phyloP scores from a whole-genome alignment of 2,113 vertebrate species.

The Marcusenius ussheri region DNA sequence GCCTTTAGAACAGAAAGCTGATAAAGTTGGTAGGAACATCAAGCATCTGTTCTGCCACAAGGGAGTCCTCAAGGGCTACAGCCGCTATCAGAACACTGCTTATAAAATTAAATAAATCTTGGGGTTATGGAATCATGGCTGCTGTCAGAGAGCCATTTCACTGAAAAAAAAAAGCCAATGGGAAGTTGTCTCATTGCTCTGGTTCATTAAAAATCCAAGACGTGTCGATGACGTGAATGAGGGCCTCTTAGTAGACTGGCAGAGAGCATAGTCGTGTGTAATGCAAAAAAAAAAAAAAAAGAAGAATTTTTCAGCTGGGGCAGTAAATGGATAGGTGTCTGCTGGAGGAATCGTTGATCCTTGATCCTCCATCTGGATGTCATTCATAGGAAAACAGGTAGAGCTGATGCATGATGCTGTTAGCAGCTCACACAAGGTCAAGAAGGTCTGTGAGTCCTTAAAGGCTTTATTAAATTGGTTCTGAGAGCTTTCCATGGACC shows the following conservation, averaged over 20 bases:
- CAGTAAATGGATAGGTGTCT: background rate
- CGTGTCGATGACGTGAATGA: background rate
- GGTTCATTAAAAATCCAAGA: background rate
- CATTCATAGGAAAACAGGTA: background rate
- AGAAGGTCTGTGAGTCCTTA: background rate
- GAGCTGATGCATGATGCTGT: background rate
- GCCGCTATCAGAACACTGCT: background rate
- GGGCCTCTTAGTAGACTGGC: background rate
- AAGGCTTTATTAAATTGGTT: background rate
- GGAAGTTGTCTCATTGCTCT: background rate
- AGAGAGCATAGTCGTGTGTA: background rate
- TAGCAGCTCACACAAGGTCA: background rate
- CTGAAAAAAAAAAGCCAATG: background rate
- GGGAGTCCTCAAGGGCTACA: background rate
- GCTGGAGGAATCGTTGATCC: background rate
- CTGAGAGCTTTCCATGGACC: background rate
- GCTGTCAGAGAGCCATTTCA: background rate
- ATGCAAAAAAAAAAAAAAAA: background rate
- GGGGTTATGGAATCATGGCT: background rate
- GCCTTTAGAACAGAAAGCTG: background rate
- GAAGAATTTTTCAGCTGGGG: background rate
- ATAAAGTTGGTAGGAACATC: background rate
- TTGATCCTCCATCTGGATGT: background rate
- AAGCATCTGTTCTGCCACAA: background rate
- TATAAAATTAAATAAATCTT: background rate